These are phyloP conservation scores for Brenthis hecate DNA, from an alignment of 2,888 invertebrate species.

Conservation along the genomic window DNA sequence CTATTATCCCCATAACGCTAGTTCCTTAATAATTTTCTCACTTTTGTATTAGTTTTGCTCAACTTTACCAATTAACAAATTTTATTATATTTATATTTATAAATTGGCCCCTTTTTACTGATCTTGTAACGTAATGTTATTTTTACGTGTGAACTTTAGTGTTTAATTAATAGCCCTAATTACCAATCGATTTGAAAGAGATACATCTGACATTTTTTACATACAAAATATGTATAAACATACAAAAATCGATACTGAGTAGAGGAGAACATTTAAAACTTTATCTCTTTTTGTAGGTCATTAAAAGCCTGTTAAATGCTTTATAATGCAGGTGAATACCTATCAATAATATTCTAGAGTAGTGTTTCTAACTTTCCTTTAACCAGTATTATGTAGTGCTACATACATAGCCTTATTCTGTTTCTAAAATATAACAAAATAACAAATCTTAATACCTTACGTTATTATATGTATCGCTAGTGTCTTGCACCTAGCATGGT, in stretches of 20 bases:
- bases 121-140: too few relatives aligned
- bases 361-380: slow-evolving; percentile 4
- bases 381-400: background rate
- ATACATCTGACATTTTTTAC: background rate
- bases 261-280: slow-evolving; percentile 16
- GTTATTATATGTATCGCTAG: background rate
- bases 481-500: slow-evolving; percentile 12
- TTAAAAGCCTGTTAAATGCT: slow-evolving; percentile 33
- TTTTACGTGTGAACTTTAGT: too few relatives aligned
- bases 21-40: background rate
- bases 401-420: slow-evolving; percentile 3
- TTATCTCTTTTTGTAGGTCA: slow-evolving; percentile 34
- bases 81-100: too few relatives aligned
- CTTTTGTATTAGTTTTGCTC: background rate
- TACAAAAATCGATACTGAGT: background rate
- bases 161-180: too few relatives aligned
- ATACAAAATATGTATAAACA: background rate
- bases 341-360: slow-evolving; percentile 24
- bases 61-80: background rate
- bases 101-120: too few relatives aligned
- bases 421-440: background rate
- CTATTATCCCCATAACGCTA: background rate
- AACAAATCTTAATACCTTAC: background rate
- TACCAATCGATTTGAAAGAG: too few relatives aligned
- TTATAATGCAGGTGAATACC: slow-evolving; percentile 30